Evolutionary conservation across 2,797 vertebrate species (phyloP), one percentile per base, ranked within the genome.

Genomic region (Molossus molossus): DNA sequence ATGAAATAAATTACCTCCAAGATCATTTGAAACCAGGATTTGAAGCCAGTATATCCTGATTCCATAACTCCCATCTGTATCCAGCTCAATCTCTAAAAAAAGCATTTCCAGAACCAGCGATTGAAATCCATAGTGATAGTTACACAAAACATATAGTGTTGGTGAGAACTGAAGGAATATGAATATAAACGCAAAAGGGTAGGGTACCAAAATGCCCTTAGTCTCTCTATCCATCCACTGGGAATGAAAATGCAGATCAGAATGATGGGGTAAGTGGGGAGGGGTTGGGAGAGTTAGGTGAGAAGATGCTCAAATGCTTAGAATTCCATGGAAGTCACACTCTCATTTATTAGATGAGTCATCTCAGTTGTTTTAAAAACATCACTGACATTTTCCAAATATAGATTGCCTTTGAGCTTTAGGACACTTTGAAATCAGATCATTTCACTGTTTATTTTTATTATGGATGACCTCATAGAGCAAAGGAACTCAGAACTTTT

Each of bases 301-400:
- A 83, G 65, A 95, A 57, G 14, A 60, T 13, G 27, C 11, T 92
- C 29, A 75, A 64, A 82, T 88, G 12, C 21, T 79, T 70, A 89
- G 50, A 91, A 90, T 94, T 93, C 29, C 5, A 37, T 81, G 29
- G 76, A 90, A 92, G 58, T 6, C 80, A 27, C 27, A 82, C 11
- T 80, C 20, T 67, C 27, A 40, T 86, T 94, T 76, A 76, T 77
- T 53, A 67, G 14, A 81, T 80, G 50, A 96, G 13, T 73, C 40
- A 62, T n/a, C 23, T 27, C 27, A 77, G 13, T 64, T 76, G 48
- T 84, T 90, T 95, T 64, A 62, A 96, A 93, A 91, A 55, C 40
- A 84, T 25, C 25, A 76, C 33, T 77, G 90, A 69, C 92, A 82
- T 94, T 90, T 96, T 87, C 57, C 62, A 94, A 93, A 93, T 60